Base-by-base conservation (phyloP, 1,140 invertebrate species). In the Zaprionus kolodkinae region DNA sequence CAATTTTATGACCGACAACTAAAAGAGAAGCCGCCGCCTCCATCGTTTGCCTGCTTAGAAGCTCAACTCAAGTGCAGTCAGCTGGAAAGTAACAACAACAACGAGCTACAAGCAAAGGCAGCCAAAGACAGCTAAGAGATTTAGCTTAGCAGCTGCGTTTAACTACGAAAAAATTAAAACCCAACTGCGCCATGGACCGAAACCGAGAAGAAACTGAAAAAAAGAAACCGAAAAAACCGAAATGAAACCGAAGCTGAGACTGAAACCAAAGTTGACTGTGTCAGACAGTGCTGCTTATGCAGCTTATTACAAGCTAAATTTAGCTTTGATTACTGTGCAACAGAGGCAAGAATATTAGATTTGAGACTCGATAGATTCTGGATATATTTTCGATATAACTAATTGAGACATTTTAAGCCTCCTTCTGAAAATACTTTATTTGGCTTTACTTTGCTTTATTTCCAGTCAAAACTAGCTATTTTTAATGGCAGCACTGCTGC, bases 111-210 rank as follows among this genome's bases (percentile, higher is more conserved):
- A 17, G 59, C 33, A 60, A 25, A 10, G 33, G 5, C 12, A 63
- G 57, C 38, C 6, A n/a, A 11, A 38, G 36, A 38, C 21, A 76
- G 54, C 77, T 17, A 35, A 35, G 36, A 74, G 56, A 62, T 72
- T 68, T 77, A 54, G 65, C 63, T 66, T 64, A 79, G 68, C 64
- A 79, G 74, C 77, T 79, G 76, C 63, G 72, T 79, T 80, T 79
- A 78, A 88, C 72, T 73, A 77, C 76, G 27, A 79, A 82, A 82
- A 82, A 87, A 82, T 87, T 87, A 86, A 85, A 79, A 86, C 62
- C 72, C 43, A 69, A 54, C 77, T 72, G 56, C 25, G 68, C 38
- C 33, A 52, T 60, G 45, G 60, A 60, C 61, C 63, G 35, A 43
- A 50, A 55, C 52, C 45, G 15, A 35, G n/a, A 38, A 54, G 40